Evolutionary conservation across 2,797 vertebrate genomes (phyloP).

Genomic region (Sebastes iracundus): DNA sequence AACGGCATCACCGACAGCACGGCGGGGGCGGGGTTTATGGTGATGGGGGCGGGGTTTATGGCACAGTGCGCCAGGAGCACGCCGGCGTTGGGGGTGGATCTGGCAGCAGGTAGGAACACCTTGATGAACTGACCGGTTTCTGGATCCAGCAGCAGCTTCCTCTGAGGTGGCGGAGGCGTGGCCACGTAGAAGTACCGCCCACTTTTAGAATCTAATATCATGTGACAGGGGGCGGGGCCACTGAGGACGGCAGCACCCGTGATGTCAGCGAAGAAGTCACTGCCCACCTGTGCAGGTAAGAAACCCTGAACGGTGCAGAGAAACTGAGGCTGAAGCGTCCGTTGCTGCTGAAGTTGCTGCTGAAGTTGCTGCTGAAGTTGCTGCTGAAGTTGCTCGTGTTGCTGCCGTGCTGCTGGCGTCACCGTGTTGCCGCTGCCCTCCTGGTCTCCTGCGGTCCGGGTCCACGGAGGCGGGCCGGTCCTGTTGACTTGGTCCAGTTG

Average conservation of each 20-base stretch:
- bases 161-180: conserved; percentile 77
- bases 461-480: too few species aligned
- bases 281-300: conserved; percentile 12
- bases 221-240: conserved; percentile 52
- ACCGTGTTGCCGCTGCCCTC: neutral
- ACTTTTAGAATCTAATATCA: conserved; percentile 84
- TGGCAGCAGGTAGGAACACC: conserved; percentile 82
- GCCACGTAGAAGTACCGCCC: conserved; percentile 86
- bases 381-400: neutral
- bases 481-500: too few species aligned
- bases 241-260: neutral
- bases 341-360: neutral
- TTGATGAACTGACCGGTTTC: conserved; percentile 90
- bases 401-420: neutral
- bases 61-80: conserved; percentile 61
- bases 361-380: too few species aligned
- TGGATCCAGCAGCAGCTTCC: conserved; percentile 88
- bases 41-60: conserved; percentile 22
- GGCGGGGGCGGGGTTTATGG: conserved; percentile 3
- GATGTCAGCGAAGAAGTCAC: conserved; percentile 40
- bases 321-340: conserved; percentile 29
- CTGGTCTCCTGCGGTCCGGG: neutral
- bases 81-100: conserved; percentile 34
- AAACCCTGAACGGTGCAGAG: conserved; percentile 19
- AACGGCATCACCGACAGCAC: conserved; percentile 70